Evolutionary conservation across 2,888 invertebrate species (phyloP).

Genomic region (Pseudococcus longispinus): DNA sequence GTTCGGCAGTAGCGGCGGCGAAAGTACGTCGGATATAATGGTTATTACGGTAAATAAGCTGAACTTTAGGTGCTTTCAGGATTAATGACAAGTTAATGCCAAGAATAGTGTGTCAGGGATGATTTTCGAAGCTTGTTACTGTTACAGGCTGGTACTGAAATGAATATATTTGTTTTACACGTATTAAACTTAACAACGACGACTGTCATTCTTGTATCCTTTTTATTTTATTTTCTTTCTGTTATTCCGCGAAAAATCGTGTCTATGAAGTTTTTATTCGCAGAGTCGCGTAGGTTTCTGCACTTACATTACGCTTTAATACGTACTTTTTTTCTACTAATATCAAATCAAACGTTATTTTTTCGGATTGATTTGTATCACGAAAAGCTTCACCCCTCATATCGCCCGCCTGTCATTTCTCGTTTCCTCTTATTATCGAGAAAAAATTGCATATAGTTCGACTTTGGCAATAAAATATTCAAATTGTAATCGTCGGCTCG

Average conservation of each 20-base stretch:
- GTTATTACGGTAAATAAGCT: slow-evolving; percentile 35
- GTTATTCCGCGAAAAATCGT: not conserved
- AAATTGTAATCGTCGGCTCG: slow-evolving; percentile 1
- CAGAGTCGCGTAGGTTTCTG: not conserved
- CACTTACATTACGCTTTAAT: not conserved
- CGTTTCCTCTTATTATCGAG: not conserved
- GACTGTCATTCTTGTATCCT: slow-evolving; percentile 31
- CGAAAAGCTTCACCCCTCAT: not conserved
- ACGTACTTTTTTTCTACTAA: not conserved
- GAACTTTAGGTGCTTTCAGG: slow-evolving; percentile 38
- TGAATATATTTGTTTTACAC: slow-evolving; percentile 20
- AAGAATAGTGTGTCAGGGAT: not conserved
- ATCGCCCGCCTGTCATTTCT: not conserved
- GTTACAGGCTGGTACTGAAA: slow-evolving; percentile 33
- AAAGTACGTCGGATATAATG: not conserved
- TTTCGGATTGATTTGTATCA: not conserved
- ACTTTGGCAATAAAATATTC: not conserved
- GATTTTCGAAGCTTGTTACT: slow-evolving; percentile 28
- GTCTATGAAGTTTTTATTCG: not conserved
- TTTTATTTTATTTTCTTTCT: not conserved
- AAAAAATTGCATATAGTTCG: not conserved
- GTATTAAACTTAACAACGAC: not conserved
- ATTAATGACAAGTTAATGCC: slow-evolving; percentile 34
- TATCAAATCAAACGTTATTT: not conserved
- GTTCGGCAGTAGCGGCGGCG: not conserved